Percentiles rank a stretch among this genome's conserved stretches.
Conservation (phyloP, 2,113 vertebrate species). For the Mustela nigripes region DNA sequence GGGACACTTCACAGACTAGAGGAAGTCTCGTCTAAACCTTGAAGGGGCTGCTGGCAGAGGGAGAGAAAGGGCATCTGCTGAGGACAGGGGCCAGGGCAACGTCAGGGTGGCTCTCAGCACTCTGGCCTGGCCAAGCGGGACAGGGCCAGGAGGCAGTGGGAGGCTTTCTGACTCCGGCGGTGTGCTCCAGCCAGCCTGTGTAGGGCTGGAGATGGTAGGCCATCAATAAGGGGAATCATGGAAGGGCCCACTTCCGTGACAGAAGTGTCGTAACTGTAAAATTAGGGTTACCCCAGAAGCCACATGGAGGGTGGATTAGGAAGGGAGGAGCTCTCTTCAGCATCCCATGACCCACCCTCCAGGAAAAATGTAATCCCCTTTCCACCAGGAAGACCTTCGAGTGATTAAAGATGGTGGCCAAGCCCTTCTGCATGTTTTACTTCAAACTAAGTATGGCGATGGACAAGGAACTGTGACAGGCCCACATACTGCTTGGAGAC, state of each 20-base stretch:
- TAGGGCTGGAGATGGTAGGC: background rate
- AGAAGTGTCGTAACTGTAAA: background rate
- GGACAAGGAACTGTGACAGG: background rate
- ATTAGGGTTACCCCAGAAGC: background rate
- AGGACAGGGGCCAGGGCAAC: background rate
- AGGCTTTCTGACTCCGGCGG: background rate
- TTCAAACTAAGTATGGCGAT: background rate
- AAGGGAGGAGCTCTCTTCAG: background rate
- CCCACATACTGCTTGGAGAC: background rate
- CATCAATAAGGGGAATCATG: background rate
- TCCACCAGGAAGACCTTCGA: background rate
- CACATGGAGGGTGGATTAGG: background rate
- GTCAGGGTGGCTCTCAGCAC: background rate
- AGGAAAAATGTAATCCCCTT: background rate
- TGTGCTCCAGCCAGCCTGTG: background rate
- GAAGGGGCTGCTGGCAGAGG: background rate
- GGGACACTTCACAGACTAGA: background rate
- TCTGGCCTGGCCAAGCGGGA: background rate
- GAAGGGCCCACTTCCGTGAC: background rate
- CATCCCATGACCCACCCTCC: background rate
- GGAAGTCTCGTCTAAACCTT: background rate
- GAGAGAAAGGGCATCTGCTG: background rate
- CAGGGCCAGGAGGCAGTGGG: background rate
- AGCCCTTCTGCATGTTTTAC: background rate
- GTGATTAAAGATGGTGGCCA: background rate